Base-by-base conservation (phyloP, 2,888 invertebrate genomes). In the Lasioglossum calceatum region DNA sequence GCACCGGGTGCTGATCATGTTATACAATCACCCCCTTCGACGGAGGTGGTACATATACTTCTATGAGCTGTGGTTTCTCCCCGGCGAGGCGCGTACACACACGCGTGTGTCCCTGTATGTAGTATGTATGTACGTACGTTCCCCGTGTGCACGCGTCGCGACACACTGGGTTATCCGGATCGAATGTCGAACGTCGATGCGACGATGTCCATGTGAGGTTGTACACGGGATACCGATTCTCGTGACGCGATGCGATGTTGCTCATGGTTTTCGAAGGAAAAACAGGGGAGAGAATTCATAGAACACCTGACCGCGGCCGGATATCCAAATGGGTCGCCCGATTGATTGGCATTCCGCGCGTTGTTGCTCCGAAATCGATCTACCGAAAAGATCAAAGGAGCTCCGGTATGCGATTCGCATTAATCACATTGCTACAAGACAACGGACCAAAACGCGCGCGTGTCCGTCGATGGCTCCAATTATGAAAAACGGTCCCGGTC, bases 1-100 rank as follows among this genome's bases (percentile, higher is more conserved):
- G 81, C 89, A 80, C 84, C 90, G 73, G 81, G 87, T 83, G 89
- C 84, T 84, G 89, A 90, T 90, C 90, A 82, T 84, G 90, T 89
- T 90, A 90, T 90, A 86, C 84, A 88, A 90, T 90, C 90, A 71
- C 79, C 88, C 54, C 39, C 50, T 70, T 82, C 72, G 77, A 74
- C 81, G 72, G 86, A 81, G 36, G 47, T 78, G 82, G n/a, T 86
- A 78, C 82, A 79, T 67, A 84, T 88, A 90, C 82, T 88, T 90
- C 79, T 75, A 74, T 64, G 73, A 73, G 67, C 76, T 83, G 85
- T 74, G 82, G 87, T 87, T 84, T 84, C 87, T 80, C 83, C 10
- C 58, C 2, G 32, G 1, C 32, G 64, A 32, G 27, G 27, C 47
- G 23, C n/a, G 72, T n/a, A 23, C 44, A 50, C 23, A 39, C 79